Percentiles rank a stretch among this genome's conserved stretches.
Evolutionary conservation across 2,113 vertebrate species (phyloP).

Genomic region (Sterrhoptilus dennistouni): DNA sequence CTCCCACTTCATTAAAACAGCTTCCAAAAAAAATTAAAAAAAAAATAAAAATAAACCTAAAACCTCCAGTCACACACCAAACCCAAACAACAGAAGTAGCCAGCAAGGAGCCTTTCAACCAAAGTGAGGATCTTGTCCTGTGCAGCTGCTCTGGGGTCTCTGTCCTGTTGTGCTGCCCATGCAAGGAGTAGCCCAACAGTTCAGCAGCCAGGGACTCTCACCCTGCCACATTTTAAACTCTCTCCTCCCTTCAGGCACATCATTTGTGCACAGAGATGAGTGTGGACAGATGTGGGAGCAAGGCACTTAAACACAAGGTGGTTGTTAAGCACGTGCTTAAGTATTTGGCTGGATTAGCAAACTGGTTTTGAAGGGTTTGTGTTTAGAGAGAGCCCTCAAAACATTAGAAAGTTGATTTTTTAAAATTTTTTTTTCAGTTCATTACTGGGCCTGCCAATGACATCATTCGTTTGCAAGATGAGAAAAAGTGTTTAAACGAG

Average conservation of each 20-base stretch:
- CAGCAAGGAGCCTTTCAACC: background rate
- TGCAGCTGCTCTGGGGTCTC: background rate
- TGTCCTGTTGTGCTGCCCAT: rapidly evolving
- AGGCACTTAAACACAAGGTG: background rate
- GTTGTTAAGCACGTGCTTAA: conserved; percentile 9
- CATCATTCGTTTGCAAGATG: conserved; percentile 77
- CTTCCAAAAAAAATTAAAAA: background rate
- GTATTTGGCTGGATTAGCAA: conserved; percentile 19
- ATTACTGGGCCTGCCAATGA: conserved; percentile 74
- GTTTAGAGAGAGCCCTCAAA: conserved; percentile 63
- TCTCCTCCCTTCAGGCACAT: background rate
- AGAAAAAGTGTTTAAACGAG: conserved; percentile 75
- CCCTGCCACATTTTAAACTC: background rate
- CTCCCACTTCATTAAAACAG: conserved; percentile 60
- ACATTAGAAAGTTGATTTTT: conserved; percentile 53
- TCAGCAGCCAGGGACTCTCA: background rate
- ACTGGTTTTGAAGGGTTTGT: conserved; percentile 63
- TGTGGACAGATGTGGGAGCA: background rate
- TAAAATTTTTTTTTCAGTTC: conserved; percentile 43
- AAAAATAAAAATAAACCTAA: background rate
- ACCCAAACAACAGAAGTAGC: conserved; percentile 39
- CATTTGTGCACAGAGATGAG: background rate
- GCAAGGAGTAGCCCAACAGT: background rate
- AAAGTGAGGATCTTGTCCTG: background rate
- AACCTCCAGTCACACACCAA: background rate